These are phyloP conservation scores for Steinernema khuongi DNA, from an alignment of 1,140 invertebrate species.

Conservation along the genomic window DNA sequence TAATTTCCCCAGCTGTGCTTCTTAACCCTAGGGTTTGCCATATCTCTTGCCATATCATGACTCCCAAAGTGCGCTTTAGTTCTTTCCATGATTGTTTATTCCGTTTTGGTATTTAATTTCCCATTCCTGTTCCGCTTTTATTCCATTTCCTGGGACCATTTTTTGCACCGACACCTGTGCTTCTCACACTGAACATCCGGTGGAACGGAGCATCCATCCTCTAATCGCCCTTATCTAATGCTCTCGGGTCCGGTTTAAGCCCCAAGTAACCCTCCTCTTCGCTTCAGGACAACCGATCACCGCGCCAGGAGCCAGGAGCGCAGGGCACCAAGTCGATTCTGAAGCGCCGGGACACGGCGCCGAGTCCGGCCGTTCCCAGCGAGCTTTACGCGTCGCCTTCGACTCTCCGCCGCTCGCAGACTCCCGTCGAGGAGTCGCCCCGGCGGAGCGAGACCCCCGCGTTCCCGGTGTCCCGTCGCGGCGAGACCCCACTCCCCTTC, in stretches of 20 bases:
- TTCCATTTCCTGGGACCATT: no score
- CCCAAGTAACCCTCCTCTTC: no score
- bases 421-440: slow-evolving; percentile 3
- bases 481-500: slow-evolving; percentile 55
- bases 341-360: slow-evolving; percentile 27
- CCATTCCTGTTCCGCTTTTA: no score
- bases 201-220: no score
- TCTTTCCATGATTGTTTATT: no score
- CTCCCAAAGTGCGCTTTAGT: no score
- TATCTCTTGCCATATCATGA: no score
- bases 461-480: slow-evolving; percentile 68
- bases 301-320: neutral
- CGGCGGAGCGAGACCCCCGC: slow-evolving; percentile 75
- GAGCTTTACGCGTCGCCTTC: slow-evolving; percentile 28
- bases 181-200: neutral
- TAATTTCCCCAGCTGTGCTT: no score
- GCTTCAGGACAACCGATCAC: slow-evolving; percentile 38
- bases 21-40: no score
- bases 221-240: no score
- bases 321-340: slow-evolving; percentile 30
- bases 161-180: neutral
- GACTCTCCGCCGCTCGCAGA: slow-evolving; percentile 2
- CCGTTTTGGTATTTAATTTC: no score
- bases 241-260: no score
- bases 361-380: slow-evolving; percentile 5